These are phyloP conservation scores for Tricholaema leucomelas DNA, from an alignment of 2,113 vertebrate genomes.

Conservation along the genomic window DNA sequence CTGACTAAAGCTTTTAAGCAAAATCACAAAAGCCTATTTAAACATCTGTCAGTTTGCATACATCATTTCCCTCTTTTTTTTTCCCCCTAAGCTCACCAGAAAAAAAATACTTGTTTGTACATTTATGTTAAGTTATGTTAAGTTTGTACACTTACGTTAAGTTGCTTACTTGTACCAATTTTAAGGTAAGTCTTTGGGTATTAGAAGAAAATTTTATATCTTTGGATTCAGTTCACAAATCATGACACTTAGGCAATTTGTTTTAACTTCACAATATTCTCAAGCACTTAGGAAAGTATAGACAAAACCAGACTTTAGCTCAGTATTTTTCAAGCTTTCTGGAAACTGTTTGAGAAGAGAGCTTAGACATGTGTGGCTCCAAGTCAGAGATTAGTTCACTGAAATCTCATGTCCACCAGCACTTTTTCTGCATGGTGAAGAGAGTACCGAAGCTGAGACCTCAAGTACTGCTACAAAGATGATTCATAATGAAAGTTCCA, in stretches of 20 bases:
- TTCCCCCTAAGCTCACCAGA: neutral
- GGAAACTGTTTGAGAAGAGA: neutral
- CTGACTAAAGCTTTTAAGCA: neutral
- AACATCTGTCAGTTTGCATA: neutral
- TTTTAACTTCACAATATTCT: neutral
- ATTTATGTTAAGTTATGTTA: neutral
- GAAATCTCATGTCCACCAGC: neutral
- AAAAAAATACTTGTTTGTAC: neutral
- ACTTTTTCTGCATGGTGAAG: neutral
- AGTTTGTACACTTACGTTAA: neutral
- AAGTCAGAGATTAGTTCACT: neutral
- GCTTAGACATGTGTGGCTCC: neutral
- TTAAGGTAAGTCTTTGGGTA: neutral
- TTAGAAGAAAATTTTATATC: neutral
- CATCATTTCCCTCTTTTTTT: neutral
- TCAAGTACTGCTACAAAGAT: neutral
- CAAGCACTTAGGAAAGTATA: neutral
- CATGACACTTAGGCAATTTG: neutral
- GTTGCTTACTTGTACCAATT: neutral
- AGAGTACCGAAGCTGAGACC: neutral
- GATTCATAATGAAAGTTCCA: neutral
- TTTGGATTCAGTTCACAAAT: neutral
- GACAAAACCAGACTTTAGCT: neutral
- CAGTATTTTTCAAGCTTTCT: neutral
- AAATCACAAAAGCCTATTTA: neutral